phyloP scores from a whole-genome alignment of 2,113 vertebrate species.

The Myocastor coypus region DNA sequence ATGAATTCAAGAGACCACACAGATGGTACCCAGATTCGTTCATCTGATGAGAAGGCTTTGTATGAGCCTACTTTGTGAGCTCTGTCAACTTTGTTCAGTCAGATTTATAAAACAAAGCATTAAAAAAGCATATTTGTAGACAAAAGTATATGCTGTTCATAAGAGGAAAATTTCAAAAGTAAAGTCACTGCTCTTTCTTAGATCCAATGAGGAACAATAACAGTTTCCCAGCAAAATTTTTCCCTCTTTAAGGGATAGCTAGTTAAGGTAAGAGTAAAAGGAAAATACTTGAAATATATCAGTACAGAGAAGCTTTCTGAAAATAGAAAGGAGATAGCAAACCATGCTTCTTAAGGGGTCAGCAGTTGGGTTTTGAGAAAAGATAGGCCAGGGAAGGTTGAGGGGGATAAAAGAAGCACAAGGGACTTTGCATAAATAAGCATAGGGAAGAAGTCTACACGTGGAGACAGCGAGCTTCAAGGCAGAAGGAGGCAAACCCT shows the following conservation, averaged over 20 bases:
- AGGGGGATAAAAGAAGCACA: not conserved
- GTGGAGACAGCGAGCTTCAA: not conserved
- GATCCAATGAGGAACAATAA: not conserved
- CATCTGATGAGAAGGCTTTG: not conserved
- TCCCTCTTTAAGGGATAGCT: not conserved
- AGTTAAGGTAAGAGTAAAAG: not conserved
- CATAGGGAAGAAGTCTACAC: not conserved
- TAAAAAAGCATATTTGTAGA: constrained; percentile 4
- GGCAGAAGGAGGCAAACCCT: not conserved
- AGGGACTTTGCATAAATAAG: not conserved
- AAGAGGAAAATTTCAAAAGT: not conserved
- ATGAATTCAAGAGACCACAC: not conserved
- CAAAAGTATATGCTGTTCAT: not conserved
- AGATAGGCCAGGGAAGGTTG: not conserved
- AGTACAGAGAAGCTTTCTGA: not conserved
- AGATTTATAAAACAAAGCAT: not conserved
- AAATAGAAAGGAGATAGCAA: not conserved
- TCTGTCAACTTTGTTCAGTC: not conserved
- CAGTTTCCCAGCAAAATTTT: not conserved
- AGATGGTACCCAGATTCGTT: not conserved
- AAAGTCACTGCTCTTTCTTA: not conserved
- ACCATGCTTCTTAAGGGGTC: not conserved
- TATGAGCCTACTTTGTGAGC: not conserved
- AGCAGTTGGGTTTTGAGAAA: not conserved
- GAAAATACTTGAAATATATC: not conserved